These are phyloP conservation scores for Rhabdophis nuchalis DNA, from an alignment of 2,797 vertebrate species.

Conservation along the genomic window DNA sequence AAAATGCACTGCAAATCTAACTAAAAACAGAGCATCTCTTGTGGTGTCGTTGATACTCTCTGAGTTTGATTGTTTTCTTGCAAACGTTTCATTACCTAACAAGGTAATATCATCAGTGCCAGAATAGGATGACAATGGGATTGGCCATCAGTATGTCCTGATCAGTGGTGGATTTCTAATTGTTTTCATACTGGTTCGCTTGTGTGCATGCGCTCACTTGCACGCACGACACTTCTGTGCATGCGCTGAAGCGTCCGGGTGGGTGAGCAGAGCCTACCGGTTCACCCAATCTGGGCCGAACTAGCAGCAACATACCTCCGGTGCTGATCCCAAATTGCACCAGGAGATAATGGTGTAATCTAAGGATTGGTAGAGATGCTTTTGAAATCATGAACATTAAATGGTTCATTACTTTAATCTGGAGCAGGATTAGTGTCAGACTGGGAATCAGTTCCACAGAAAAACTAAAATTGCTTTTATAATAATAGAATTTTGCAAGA, in stretches of 20 bases:
- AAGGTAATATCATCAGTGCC: background rate
- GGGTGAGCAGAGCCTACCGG: too few species aligned
- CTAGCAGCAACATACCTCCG: too few species aligned
- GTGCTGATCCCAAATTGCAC: background rate
- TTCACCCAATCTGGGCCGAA: too few species aligned
- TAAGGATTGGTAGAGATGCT: background rate
- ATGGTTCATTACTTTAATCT: background rate
- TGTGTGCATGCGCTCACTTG: too few species aligned
- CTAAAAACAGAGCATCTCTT: background rate
- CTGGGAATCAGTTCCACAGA: background rate
- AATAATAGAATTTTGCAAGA: background rate
- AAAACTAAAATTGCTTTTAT: background rate
- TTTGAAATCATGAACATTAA: background rate
- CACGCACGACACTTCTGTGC: too few species aligned
- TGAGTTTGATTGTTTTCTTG: background rate
- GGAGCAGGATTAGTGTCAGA: background rate
- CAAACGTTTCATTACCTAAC: background rate
- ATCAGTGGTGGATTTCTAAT: too few species aligned
- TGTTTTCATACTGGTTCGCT: too few species aligned
- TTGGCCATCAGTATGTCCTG: background rate
- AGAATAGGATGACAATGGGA: background rate
- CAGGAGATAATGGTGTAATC: background rate
- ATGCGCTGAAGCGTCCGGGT: too few species aligned
- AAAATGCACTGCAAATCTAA: background rate
- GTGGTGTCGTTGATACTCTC: background rate